Evolutionary conservation across 1,140 invertebrate genomes (phyloP).

Genomic region (Drosophila carrolli): DNA sequence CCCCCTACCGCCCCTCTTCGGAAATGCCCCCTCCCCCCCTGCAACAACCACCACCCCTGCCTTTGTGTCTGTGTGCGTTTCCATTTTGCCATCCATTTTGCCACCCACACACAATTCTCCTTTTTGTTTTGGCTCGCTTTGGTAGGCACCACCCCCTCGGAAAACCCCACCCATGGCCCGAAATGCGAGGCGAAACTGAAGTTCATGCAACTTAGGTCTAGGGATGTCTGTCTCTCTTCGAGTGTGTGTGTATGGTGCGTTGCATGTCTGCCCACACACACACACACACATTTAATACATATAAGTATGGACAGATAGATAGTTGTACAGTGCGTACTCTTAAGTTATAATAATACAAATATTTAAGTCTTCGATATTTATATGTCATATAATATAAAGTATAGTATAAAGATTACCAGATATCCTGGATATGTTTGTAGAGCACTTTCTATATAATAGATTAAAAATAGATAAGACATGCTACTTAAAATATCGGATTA

Average conservation of each 20-base stretch:
- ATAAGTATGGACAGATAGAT: constrained; percentile 33
- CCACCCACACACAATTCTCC: constrained; percentile 8
- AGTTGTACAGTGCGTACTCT: constrained; percentile 22
- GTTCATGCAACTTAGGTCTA: constrained; percentile 57
- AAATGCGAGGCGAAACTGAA: constrained; percentile 45
- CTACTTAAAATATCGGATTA: too few relatives aligned
- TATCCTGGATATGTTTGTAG: too few relatives aligned
- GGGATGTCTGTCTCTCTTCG: constrained; percentile 42
- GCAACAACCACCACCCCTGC: neutral
- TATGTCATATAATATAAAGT: too few relatives aligned
- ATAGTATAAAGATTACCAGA: too few relatives aligned
- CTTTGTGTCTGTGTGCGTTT: constrained; percentile 30
- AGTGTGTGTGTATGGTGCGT: constrained; percentile 33
- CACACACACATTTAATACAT: constrained; percentile 2
- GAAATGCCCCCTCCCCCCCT: neutral
- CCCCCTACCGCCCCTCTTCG: neutral
- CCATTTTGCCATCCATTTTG: constrained; percentile 17
- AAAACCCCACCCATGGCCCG: constrained; percentile 10
- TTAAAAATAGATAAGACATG: too few relatives aligned
- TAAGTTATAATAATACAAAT: too few relatives aligned
- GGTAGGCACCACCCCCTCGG: constrained; percentile 27
- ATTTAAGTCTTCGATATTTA: too few relatives aligned
- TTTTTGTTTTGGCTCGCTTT: constrained; percentile 32
- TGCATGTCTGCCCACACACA: constrained; percentile 33
- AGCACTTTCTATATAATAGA: too few relatives aligned